phyloP scores from a whole-genome alignment of 2,113 vertebrate species.

The Stigmatopora argus region DNA sequence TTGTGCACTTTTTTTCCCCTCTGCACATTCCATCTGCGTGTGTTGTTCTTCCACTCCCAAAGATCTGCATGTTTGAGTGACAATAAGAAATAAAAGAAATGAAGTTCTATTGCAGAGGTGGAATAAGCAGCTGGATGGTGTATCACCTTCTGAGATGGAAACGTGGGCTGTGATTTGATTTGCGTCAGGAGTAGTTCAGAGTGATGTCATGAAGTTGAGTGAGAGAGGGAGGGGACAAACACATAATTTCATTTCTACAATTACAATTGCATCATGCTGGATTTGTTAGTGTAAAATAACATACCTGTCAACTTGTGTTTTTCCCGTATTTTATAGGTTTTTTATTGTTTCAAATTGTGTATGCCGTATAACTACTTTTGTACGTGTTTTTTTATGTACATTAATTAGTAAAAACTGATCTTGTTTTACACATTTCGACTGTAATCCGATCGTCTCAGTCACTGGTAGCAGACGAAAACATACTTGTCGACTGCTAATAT shows the following conservation, averaged over 20 bases:
- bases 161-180: slow-evolving; percentile 11
- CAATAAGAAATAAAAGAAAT: slow-evolving; percentile 11
- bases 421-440: too few relatives aligned
- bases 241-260: too few relatives aligned
- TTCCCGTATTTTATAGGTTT: too few relatives aligned
- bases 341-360: too few relatives aligned
- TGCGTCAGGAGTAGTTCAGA: slow-evolving; percentile 22
- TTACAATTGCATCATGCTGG: too few relatives aligned
- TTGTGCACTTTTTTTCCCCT: slow-evolving; percentile 25
- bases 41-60: slow-evolving; percentile 36
- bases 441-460: too few relatives aligned
- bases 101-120: background rate
- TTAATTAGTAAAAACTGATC: too few relatives aligned
- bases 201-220: background rate
- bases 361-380: too few relatives aligned
- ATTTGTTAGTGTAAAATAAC: background rate
- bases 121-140: background rate
- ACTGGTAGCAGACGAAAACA: too few relatives aligned
- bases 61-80: slow-evolving; percentile 3
- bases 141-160: background rate
- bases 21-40: slow-evolving; percentile 46
- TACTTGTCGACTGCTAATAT: too few relatives aligned
- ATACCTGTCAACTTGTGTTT: too few relatives aligned
- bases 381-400: too few relatives aligned
- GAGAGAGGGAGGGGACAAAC: background rate